Percentiles rank a stretch among this genome's conserved stretches.
Conservation (phyloP, 2,113 vertebrate genomes). For the Heterotis niloticus region DNA sequence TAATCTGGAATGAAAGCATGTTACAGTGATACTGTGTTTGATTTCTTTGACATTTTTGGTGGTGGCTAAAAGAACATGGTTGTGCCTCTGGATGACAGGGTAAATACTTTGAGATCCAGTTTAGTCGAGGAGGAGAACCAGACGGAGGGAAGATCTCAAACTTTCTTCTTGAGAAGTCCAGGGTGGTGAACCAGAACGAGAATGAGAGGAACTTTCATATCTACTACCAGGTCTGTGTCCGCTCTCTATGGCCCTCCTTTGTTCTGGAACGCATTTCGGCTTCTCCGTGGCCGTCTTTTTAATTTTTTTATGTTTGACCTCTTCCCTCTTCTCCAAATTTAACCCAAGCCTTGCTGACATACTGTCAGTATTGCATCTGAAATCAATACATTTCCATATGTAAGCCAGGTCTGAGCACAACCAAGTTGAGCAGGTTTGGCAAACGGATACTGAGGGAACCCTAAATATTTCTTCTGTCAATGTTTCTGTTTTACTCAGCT, state of each 20-base stretch:
- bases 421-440: too few relatives aligned
- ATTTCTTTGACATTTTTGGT: too few relatives aligned
- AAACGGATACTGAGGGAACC: neutral
- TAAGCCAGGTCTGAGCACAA: neutral
- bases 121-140: slow-evolving; percentile 90
- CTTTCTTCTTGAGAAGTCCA: slow-evolving; percentile 92
- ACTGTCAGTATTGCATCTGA: neutral
- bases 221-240: slow-evolving; percentile 84
- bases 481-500: slow-evolving; percentile 59
- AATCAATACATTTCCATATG: neutral
- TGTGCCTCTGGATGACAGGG: slow-evolving; percentile 64
- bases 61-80: neutral
- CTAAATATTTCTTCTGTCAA: neutral
- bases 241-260: neutral
- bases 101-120: slow-evolving; percentile 98
- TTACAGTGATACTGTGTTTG: neutral
- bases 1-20: too few relatives aligned
- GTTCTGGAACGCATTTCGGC: neutral
- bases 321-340: neutral
- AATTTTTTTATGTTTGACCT: neutral
- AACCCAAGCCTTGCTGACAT: neutral
- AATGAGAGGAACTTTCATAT: slow-evolving; percentile 93
- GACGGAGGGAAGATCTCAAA: slow-evolving; percentile 96
- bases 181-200: slow-evolving; percentile 93
- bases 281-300: neutral